Conservation (phyloP, 2,113 vertebrate genomes). For the Seriola dumerili region DNA sequence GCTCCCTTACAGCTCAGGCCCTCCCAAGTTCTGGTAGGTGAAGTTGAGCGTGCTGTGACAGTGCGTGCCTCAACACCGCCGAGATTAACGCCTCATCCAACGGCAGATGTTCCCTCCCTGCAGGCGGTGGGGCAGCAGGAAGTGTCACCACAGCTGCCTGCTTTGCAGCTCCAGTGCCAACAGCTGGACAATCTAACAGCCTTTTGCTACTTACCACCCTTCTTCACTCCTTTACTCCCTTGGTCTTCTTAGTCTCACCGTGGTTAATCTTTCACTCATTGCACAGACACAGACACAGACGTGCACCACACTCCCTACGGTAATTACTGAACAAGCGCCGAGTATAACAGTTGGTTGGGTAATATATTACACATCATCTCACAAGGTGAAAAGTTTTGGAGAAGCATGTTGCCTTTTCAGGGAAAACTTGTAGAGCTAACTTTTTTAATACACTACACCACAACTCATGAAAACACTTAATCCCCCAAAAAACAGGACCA, state of each 20-base stretch:
- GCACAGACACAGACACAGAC: constrained; percentile 53
- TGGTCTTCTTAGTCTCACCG: constrained; percentile 34
- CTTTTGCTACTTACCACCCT: constrained; percentile 45
- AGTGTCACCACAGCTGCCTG: constrained; percentile 59
- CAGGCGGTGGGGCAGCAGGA: constrained; percentile 65
- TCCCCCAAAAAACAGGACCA: neutral
- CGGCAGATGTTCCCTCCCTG: constrained; percentile 79
- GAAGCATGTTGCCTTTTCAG: neutral
- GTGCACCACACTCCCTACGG: constrained; percentile 20
- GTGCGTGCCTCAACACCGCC: constrained; percentile 36
- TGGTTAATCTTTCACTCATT: constrained; percentile 62
- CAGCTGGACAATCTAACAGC: constrained; percentile 73
- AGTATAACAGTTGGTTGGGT: constrained; percentile 49
- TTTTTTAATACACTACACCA: neutral
- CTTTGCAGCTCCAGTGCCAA: constrained; percentile 45
- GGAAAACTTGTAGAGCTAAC: neutral
- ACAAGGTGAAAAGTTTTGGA: constrained; percentile 35
- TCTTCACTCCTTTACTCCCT: constrained; percentile 35
- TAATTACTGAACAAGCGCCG: constrained; percentile 68
- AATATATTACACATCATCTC: constrained; percentile 54
- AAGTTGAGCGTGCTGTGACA: constrained; percentile 29
- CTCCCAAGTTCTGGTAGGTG: constrained; percentile 20
- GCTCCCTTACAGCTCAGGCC: neutral
- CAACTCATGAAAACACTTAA: neutral
- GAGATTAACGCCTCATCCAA: constrained; percentile 65